These are phyloP conservation scores for Mayetiola destructor DNA, from an alignment of 2,888 invertebrate species.

Conservation along the genomic window DNA sequence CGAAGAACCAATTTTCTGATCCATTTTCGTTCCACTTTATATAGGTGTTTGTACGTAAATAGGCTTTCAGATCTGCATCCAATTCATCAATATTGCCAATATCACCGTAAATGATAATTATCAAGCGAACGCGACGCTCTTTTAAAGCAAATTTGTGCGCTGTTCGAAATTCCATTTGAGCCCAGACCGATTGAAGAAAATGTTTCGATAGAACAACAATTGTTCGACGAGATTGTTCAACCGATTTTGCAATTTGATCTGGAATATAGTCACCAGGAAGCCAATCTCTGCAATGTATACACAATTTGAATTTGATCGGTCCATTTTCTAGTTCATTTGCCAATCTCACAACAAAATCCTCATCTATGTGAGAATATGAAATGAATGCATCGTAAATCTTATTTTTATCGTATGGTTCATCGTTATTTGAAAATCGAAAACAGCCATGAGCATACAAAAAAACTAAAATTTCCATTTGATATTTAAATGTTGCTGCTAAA, in stretches of 20 bases:
- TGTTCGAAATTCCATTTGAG: conserved; percentile 57
- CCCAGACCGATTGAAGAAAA: conserved; percentile 63
- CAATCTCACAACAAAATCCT: conserved; percentile 51
- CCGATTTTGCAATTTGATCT: conserved; percentile 52
- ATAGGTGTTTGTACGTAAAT: conserved; percentile 62
- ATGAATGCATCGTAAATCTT: conserved; percentile 63
- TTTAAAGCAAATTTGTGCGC: conserved; percentile 55
- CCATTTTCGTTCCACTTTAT: conserved; percentile 68
- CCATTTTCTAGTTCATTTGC: conserved; percentile 51
- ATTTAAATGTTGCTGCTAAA: conserved; percentile 36
- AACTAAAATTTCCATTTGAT: conserved; percentile 48
- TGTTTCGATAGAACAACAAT: conserved; percentile 54
- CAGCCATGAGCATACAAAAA: conserved; percentile 49
- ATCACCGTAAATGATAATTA: conserved; percentile 60
- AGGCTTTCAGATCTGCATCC: conserved; percentile 53
- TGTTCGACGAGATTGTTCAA: conserved; percentile 53
- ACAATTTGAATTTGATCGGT: conserved; percentile 48
- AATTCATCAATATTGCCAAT: conserved; percentile 45
- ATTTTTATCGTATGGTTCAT: conserved; percentile 51
- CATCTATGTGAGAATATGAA: conserved; percentile 65
- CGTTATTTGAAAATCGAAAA: conserved; percentile 48
- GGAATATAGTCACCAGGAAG: conserved; percentile 55
- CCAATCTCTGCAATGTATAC: conserved; percentile 62
- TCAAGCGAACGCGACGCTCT: conserved; percentile 52
- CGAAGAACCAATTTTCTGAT: conserved; percentile 76